These are phyloP conservation scores for Bufo gargarizans DNA, from an alignment of 2,113 vertebrate genomes.

Conservation along the genomic window DNA sequence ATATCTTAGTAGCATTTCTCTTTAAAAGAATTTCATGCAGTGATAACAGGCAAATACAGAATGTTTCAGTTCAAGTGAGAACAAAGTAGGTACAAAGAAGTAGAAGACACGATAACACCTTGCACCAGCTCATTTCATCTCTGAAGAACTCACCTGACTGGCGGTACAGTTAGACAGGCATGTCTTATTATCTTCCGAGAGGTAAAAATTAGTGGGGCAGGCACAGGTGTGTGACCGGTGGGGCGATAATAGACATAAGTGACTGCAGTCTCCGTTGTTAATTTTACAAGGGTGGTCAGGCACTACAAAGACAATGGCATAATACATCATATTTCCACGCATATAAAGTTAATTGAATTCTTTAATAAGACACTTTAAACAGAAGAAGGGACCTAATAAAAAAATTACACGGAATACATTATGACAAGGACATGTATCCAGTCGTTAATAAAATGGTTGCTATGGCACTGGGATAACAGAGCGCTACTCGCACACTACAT, in stretches of 20 bases:
- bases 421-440: slow-evolving; percentile 56
- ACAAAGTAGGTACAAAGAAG: neutral
- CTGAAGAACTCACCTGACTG: slow-evolving; percentile 84
- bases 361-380: slow-evolving; percentile 51
- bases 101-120: neutral
- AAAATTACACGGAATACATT: slow-evolving; percentile 47
- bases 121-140: neutral
- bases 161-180: slow-evolving; percentile 98
- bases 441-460: slow-evolving; percentile 49
- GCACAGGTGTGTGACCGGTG: slow-evolving; percentile 86
- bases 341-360: slow-evolving; percentile 53
- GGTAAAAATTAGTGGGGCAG: slow-evolving; percentile 97
- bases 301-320: slow-evolving; percentile 72
- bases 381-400: slow-evolving; percentile 49
- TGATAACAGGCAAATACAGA: neutral
- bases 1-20: neutral
- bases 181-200: slow-evolving; percentile 90
- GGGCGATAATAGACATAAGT: slow-evolving; percentile 93
- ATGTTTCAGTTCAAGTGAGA: neutral
- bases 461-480: slow-evolving; percentile 31
- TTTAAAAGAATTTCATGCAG: neutral
- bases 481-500: slow-evolving; percentile 30
- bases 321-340: slow-evolving; percentile 44
- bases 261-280: slow-evolving; percentile 95
- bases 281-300: slow-evolving; percentile 90